A percentile compares a stretch with the other conserved stretches of the same genome.
Evolutionary conservation across 2,888 invertebrate species (phyloP).

Genomic region (Drosophila suboccidentalis): DNA sequence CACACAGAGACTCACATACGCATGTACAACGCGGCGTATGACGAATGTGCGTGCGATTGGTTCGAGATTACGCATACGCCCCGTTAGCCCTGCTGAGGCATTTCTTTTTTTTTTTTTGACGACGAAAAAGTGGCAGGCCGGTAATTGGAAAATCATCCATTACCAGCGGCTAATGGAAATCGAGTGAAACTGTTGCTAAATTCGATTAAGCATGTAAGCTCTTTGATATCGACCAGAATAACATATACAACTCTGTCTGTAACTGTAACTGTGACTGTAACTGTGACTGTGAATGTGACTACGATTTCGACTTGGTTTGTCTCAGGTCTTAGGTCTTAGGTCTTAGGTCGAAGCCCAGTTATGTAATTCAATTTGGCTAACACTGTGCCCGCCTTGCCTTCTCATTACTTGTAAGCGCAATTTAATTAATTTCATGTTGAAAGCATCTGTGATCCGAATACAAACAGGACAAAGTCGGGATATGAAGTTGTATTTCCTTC

Average conservation of each 20-base stretch:
- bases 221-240: constrained; percentile 57
- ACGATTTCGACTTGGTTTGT: constrained; percentile 18
- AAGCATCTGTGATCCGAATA: constrained; percentile 30
- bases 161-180: constrained; percentile 74
- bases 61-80: constrained; percentile 64
- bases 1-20: constrained; percentile 1
- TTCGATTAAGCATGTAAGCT: constrained; percentile 75
- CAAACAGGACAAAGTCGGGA: constrained; percentile 3
- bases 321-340: constrained; percentile 1
- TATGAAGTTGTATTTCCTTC: background rate
- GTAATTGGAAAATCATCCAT: constrained; percentile 81
- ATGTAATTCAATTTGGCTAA: constrained; percentile 68
- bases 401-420: constrained; percentile 64
- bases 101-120: constrained; percentile 4
- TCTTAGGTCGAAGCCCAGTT: constrained; percentile 62
- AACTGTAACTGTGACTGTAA: background rate
- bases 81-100: constrained; percentile 10
- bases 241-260: constrained; percentile 3
- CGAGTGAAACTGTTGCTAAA: constrained; percentile 73
- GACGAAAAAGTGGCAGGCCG: constrained; percentile 55
- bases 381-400: constrained; percentile 13
- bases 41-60: constrained; percentile 72
- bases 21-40: constrained; percentile 44
- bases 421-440: constrained; percentile 65
- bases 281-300: constrained; percentile 12